Evolutionary conservation across 1,140 invertebrate species (phyloP), one percentile per base, ranked within the genome.

Genomic region (Conus ventricosus): DNA sequence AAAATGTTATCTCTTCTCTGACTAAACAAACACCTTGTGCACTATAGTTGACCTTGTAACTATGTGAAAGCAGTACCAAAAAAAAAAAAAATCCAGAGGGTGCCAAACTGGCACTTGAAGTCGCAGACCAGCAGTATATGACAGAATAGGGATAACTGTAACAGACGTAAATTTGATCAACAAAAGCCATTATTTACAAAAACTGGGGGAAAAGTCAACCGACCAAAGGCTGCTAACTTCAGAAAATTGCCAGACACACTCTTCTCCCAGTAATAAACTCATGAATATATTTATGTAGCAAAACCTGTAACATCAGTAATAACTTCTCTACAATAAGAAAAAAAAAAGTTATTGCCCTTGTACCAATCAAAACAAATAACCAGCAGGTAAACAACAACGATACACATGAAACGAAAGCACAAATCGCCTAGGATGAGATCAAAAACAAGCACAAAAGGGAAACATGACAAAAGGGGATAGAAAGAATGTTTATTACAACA

Each of bases 71-170:
- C 39, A 3, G 39, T 39, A 39, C 39, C n/a, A 5, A 78, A 78
- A 78, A 51, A 10, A 2, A 13, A 78, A 78, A 8, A 0, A 39
- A 78, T 78, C 27, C 17, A 54, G 13, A 54, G 39, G 76, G 27
- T 78, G 25, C 8, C 80, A 81, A 20, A 81, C 0, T 13, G 17
- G 53, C 13, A 55, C 15, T 54, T 51, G 17, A 81, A 81, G 80
- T 81, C 80, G 51, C 80, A 81, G 80, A 81, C 80, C 51, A 81
- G 20, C 4, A 23, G 80, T 81, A 81, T 54, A 54, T 11, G 20
- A 23, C 13, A 15, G 20, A 55, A 78, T 25, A 75, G 67, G n/a
- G 7, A 25, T n/a, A 75, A 78, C 8, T 39, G 25, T 15, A 27
- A 27, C 27, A 27, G 25, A 39, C 10, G 20, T 27, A 27, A 51